phyloP scores from a whole-genome alignment of 2,797 vertebrate genomes.

The Limnodromus scolopaceus region DNA sequence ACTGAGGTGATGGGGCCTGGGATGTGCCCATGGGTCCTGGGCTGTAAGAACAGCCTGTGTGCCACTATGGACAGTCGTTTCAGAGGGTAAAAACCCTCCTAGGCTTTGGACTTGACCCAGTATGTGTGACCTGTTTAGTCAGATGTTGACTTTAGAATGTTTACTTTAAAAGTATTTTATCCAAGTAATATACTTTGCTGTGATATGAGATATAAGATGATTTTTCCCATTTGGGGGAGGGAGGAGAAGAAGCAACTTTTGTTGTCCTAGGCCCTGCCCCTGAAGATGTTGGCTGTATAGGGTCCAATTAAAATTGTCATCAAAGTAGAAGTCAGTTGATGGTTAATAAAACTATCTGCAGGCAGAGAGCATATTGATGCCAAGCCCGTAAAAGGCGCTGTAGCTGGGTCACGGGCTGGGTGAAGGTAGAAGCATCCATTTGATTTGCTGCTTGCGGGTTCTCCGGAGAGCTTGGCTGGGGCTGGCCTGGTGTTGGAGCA shows the following conservation, averaged over 20 bases:
- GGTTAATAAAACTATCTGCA: not conserved
- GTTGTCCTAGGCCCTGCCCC: not conserved
- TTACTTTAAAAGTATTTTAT: not conserved
- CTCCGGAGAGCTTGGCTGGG: fast-evolving
- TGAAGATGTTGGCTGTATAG: not conserved
- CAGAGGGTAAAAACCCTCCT: not conserved
- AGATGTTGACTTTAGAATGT: not conserved
- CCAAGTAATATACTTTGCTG: not conserved
- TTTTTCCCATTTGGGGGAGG: not conserved
- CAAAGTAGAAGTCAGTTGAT: not conserved
- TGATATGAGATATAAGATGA: not conserved
- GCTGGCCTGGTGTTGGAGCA: not conserved
- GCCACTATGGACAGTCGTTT: not conserved
- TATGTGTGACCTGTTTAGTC: not conserved
- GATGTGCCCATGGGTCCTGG: fast-evolving
- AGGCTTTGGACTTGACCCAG: not conserved
- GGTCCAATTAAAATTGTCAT: not conserved
- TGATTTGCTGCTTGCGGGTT: fast-evolving
- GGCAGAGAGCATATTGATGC: not conserved
- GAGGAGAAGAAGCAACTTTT: not conserved
- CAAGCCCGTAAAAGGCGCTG: fast-evolving
- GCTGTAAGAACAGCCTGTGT: not conserved
- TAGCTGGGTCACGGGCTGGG: not conserved
- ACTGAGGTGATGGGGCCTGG: not conserved
- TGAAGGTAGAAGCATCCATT: fast-evolving